A percentile compares a stretch with the other conserved stretches of the same genome.
Conservation (phyloP, 92 coral and sea anemone species). For the Porites rus region DNA sequence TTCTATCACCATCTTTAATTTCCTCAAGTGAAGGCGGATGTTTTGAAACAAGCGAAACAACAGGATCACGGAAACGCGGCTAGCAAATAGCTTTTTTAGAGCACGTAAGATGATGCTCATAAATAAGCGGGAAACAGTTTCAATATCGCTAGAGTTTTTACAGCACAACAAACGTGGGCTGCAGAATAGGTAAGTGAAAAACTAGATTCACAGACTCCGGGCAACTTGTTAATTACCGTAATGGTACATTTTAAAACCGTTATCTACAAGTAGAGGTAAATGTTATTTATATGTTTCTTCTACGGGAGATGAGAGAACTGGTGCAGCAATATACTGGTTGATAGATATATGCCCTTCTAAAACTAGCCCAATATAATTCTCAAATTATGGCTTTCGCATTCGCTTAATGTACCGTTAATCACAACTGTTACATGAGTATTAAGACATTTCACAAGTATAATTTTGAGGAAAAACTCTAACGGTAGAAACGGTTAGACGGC, state of each 20-base stretch:
- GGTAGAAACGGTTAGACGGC: no score
- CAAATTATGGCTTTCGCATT: no score
- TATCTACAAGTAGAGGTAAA: background rate
- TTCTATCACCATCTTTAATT: conserved; percentile 26
- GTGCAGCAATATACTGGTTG: background rate
- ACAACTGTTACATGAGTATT: no score
- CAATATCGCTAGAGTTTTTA: background rate
- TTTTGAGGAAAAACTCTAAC: no score
- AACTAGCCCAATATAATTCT: no score
- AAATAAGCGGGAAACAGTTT: conserved; percentile 19
- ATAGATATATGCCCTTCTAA: no score
- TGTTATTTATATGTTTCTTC: no score
- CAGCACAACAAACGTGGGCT: background rate
- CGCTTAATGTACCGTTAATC: no score
- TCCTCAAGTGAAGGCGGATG: conserved; percentile 50
- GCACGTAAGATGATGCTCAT: background rate
- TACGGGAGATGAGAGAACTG: no score
- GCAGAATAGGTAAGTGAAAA: conserved; percentile 13
- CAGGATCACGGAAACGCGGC: background rate
- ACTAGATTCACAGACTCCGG: background rate
- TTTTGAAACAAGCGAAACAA: background rate
- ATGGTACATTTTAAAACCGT: background rate
- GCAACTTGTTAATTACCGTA: background rate
- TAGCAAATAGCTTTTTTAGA: background rate
- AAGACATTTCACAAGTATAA: no score